Evolutionary conservation across 2,888 invertebrate species (phyloP).

Genomic region (Mythimna lalbum): DNA sequence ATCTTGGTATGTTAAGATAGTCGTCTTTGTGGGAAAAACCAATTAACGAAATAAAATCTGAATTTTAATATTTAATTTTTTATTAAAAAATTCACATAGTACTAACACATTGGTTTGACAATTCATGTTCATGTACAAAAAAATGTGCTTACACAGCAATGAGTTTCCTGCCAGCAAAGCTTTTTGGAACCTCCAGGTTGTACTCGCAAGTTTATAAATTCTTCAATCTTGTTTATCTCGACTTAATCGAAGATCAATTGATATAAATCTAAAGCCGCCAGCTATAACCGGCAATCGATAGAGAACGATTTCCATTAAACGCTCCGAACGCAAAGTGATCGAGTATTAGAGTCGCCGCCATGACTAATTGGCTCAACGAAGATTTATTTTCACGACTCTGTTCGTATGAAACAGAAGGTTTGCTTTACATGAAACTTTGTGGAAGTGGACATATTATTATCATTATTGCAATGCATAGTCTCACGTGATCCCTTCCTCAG

Average conservation of each 20-base stretch:
- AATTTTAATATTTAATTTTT: no score
- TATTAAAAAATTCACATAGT: no score
- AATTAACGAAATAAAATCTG: no score
- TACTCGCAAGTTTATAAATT: neutral
- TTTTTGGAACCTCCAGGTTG: neutral
- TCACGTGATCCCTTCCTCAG: neutral
- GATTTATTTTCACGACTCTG: neutral
- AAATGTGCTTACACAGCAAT: no score
- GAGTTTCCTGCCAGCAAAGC: no score
- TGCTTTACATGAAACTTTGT: no score
- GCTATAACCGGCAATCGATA: neutral
- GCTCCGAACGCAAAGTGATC: conserved; percentile 3
- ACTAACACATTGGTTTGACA: no score
- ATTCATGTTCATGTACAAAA: no score
- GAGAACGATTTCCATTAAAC: neutral
- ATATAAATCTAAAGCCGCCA: neutral
- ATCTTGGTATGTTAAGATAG: no score
- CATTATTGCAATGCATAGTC: neutral
- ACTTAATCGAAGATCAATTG: neutral
- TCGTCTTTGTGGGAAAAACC: no score
- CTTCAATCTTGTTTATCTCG: neutral
- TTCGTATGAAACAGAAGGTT: conserved; percentile 9
- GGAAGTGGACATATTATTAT: neutral
- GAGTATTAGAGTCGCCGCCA: neutral
- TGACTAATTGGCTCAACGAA: conserved; percentile 17